Percentiles rank a stretch among this genome's conserved stretches.
Conservation (phyloP, 1,140 invertebrate genomes). For the Pachypsylla venusta region DNA sequence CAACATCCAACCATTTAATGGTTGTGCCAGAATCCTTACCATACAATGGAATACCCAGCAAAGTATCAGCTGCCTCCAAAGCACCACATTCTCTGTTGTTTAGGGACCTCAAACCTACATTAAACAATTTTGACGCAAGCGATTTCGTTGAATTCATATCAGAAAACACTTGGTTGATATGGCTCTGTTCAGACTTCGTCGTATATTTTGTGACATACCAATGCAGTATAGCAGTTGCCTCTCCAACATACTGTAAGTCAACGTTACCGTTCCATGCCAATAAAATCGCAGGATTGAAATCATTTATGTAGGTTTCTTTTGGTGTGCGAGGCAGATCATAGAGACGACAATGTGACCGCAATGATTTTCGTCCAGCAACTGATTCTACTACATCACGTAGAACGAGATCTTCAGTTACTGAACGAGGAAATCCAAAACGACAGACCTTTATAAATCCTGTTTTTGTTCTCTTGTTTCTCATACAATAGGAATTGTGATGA, state of each 20-base stretch:
- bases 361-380: constrained; percentile 22
- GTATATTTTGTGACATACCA: constrained; percentile 23
- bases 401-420: constrained; percentile 21
- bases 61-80: constrained; percentile 21
- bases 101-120: constrained; percentile 17
- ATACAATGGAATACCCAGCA: constrained; percentile 19
- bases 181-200: constrained; percentile 21
- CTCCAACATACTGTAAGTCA: constrained; percentile 22
- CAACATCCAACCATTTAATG: constrained; percentile 24
- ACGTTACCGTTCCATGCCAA: constrained; percentile 23
- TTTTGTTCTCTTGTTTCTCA: constrained; percentile 23
- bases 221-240: constrained; percentile 18
- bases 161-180: constrained; percentile 16
- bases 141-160: constrained; percentile 20
- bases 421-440: constrained; percentile 24
- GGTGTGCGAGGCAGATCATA: constrained; percentile 25
- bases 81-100: constrained; percentile 22
- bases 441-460: constrained; percentile 19
- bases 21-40: constrained; percentile 22
- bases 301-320: constrained; percentile 21
- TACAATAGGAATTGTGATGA: constrained; percentile 22
- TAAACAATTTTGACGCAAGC: constrained; percentile 16
- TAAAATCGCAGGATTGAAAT: constrained; percentile 21
- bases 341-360: constrained; percentile 23
- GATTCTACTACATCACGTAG: constrained; percentile 22